Conservation (phyloP, 2,797 vertebrate genomes). For the Pangasius krempfi region DNA sequence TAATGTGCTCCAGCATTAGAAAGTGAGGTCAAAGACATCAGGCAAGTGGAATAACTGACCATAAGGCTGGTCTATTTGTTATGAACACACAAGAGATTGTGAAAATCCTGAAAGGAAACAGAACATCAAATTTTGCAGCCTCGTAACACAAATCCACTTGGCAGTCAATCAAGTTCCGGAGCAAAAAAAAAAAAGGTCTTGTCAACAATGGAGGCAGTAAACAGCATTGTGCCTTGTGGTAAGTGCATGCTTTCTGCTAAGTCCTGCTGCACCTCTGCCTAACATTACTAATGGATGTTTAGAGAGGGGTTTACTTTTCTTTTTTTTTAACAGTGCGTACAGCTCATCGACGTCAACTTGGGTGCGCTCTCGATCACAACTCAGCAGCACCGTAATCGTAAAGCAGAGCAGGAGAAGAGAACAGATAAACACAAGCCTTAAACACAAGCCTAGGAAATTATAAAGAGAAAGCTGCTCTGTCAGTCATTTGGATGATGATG, state of each 20-base stretch:
- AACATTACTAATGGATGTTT: constrained; percentile 54
- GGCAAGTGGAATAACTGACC: background rate
- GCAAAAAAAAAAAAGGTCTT: background rate
- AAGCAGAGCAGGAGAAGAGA: background rate
- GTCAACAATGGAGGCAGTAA: constrained; percentile 32
- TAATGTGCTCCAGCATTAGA: background rate
- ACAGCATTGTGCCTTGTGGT: constrained; percentile 23
- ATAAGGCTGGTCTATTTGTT: background rate
- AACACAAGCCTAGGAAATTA: background rate
- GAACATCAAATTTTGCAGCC: background rate
- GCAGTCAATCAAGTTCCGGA: constrained; percentile 17
- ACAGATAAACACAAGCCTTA: background rate
- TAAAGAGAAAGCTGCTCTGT: background rate
- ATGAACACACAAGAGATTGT: background rate
- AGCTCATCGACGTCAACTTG: background rate
- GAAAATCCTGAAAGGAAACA: background rate
- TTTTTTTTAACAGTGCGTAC: background rate
- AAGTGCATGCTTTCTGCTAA: constrained; percentile 49
- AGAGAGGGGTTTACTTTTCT: constrained; percentile 45
- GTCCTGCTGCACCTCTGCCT: constrained; percentile 33
- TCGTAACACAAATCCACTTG: constrained; percentile 25
- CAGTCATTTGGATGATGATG: background rate
- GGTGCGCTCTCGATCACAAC: background rate
- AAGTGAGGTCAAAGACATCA: background rate
- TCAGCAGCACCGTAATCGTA: background rate